Evolutionary conservation across 53 echinoderm and acorn worm species (phyloP).

Genomic region (Paracentrotus lividus): DNA sequence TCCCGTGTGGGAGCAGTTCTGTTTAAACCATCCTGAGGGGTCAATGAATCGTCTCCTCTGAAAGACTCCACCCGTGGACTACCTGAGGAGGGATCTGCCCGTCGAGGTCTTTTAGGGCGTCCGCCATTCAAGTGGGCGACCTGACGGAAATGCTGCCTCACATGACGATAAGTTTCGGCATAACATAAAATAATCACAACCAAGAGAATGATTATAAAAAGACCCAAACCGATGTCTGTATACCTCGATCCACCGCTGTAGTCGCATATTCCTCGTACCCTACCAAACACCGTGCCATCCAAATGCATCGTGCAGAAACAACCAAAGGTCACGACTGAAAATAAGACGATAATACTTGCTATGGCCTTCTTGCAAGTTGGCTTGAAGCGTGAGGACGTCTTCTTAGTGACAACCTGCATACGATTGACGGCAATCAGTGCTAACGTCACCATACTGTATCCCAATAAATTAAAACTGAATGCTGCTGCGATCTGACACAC

Average conservation of each 20-base stretch:
- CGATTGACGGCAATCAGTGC: slow-evolving; percentile 47
- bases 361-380: neutral
- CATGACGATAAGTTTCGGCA: neutral
- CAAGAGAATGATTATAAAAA: neutral
- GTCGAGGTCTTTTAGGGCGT: neutral
- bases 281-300: neutral
- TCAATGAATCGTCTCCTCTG: neutral
- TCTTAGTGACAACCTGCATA: slow-evolving; percentile 4
- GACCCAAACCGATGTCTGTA: neutral
- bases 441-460: slow-evolving; percentile 1
- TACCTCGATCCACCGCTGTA: neutral
- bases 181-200: slow-evolving; percentile 34
- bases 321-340: neutral
- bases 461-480: slow-evolving; percentile 34
- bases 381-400: neutral
- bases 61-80: neutral
- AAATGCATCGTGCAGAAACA: neutral
- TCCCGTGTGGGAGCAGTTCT: neutral
- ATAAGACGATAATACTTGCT: neutral
- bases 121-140: neutral
- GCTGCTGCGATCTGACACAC: neutral
- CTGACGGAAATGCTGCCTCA: slow-evolving; percentile 38
- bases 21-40: neutral
- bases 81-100: neutral
- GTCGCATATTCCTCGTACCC: neutral